A percentile compares a stretch with the other conserved stretches of the same genome.
phyloP scores from a whole-genome alignment of 2,888 invertebrate species.

The Watsonalla binaria region DNA sequence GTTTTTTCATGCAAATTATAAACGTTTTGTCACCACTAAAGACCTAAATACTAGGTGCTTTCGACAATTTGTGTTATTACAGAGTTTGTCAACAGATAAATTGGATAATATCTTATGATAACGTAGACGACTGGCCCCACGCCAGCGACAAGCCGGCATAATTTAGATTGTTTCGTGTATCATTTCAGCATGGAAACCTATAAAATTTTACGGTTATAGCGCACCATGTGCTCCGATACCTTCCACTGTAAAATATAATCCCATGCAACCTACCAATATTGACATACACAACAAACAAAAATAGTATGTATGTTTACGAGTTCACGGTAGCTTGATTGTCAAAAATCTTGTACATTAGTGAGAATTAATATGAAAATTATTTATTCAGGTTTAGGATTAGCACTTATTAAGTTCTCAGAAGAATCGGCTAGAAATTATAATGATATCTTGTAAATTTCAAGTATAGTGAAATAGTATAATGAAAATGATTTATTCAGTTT shows the following conservation, averaged over 20 bases:
- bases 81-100: conserved; percentile 48
- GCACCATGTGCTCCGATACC: conserved; percentile 53
- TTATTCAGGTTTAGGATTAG: no score
- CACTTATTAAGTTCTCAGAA: no score
- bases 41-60: no score
- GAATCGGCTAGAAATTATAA: no score
- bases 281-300: not conserved
- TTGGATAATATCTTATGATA: conserved; percentile 63
- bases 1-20: no score
- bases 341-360: no score
- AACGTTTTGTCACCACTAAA: no score
- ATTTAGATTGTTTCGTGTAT: conserved; percentile 77
- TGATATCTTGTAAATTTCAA: no score
- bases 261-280: not conserved
- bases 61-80: not conserved
- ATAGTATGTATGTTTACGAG: not conserved
- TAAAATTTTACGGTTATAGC: conserved; percentile 76
- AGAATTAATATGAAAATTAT: no score
- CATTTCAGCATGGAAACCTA: conserved; percentile 73
- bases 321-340: no score
- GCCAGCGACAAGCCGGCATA: conserved; percentile 64
- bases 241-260: conserved; percentile 30
- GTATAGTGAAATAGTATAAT: no score
- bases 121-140: conserved; percentile 53
- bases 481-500: no score